Evolutionary conservation across 2,888 invertebrate species (phyloP).

Genomic region (Pyrrhia umbra): DNA sequence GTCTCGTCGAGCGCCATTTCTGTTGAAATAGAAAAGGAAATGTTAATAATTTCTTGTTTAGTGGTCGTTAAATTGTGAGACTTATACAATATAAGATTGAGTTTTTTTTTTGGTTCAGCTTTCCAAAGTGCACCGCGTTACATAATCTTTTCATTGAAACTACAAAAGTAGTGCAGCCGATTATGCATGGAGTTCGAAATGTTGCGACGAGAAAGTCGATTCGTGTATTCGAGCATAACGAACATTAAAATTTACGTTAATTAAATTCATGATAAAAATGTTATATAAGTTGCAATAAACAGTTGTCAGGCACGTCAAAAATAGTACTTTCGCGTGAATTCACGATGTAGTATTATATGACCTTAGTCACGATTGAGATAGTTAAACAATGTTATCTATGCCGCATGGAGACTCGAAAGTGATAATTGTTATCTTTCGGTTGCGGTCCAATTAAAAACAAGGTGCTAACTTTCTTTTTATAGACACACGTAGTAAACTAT

Average conservation of each 20-base stretch:
- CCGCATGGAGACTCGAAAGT: constrained; percentile 28
- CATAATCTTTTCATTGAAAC: constrained; percentile 39
- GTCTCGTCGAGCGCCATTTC: constrained; percentile 85
- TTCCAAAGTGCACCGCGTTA: constrained; percentile 50
- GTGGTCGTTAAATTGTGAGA: constrained; percentile 15
- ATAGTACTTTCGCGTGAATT: constrained; percentile 2
- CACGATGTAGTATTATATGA: constrained; percentile 8
- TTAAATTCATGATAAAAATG: constrained; percentile 18
- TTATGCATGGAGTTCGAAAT: constrained; percentile 51
- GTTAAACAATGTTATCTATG: constrained; percentile 30
- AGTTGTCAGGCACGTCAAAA: constrained; percentile 33
- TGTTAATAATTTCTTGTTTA: neutral
- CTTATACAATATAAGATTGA: constrained; percentile 9
- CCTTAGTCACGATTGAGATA: constrained; percentile 38
- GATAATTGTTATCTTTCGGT: constrained; percentile 31
- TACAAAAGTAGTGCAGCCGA: constrained; percentile 46
- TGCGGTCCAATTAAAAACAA: constrained; percentile 23
- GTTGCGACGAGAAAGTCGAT: constrained; percentile 59
- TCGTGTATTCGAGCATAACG: constrained; percentile 54
- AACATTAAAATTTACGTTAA: constrained; percentile 55
- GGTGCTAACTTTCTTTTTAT: constrained; percentile 31
- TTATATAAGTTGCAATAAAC: constrained; percentile 38
- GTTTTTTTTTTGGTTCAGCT: constrained; percentile 12
- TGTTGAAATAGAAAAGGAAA: constrained; percentile 61
- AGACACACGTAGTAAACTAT: constrained; percentile 1